These are phyloP conservation scores for Caenorhabditis sp. DNA, from an alignment of 2,888 invertebrate genomes.

Conservation along the genomic window DNA sequence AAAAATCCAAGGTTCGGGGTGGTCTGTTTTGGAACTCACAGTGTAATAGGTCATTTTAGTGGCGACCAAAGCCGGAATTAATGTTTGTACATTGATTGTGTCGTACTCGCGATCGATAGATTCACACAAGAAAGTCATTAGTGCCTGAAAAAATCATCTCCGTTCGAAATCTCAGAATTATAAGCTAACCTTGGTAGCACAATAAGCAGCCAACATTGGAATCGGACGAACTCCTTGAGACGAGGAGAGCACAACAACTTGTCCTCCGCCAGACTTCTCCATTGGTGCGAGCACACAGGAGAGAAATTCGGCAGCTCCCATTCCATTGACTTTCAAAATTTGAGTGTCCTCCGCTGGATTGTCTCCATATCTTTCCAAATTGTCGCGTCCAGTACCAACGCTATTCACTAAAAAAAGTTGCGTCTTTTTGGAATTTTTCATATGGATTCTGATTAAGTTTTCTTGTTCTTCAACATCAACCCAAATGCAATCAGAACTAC, in stretches of 20 bases:
- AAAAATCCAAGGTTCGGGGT: not conserved
- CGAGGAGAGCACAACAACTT: slow-evolving; percentile 81
- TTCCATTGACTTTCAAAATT: slow-evolving; percentile 80
- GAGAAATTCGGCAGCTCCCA: slow-evolving; percentile 81
- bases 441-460: slow-evolving; percentile 6
- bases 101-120: slow-evolving; percentile 80
- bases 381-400: slow-evolving; percentile 81
- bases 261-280: slow-evolving; percentile 81
- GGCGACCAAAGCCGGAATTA: slow-evolving; percentile 81
- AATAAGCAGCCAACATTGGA: slow-evolving; percentile 81
- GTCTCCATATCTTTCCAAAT: slow-evolving; percentile 81
- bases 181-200: slow-evolving; percentile 76
- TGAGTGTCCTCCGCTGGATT: slow-evolving; percentile 78
- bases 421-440: not conserved
- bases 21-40: slow-evolving; percentile 52
- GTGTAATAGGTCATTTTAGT: slow-evolving; percentile 83
- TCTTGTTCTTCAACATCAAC: not conserved
- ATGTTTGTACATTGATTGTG: slow-evolving; percentile 79
- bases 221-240: slow-evolving; percentile 81
- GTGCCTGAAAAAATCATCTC: slow-evolving; percentile 56
- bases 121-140: slow-evolving; percentile 80
- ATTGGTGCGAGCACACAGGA: slow-evolving; percentile 80
- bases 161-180: not conserved
- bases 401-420: slow-evolving; percentile 77
- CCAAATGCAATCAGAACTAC: slow-evolving; percentile 22